Evolutionary conservation across 2,888 invertebrate species (phyloP), one percentile per base, ranked within the genome.

Genomic region (Drosophila affinis): DNA sequence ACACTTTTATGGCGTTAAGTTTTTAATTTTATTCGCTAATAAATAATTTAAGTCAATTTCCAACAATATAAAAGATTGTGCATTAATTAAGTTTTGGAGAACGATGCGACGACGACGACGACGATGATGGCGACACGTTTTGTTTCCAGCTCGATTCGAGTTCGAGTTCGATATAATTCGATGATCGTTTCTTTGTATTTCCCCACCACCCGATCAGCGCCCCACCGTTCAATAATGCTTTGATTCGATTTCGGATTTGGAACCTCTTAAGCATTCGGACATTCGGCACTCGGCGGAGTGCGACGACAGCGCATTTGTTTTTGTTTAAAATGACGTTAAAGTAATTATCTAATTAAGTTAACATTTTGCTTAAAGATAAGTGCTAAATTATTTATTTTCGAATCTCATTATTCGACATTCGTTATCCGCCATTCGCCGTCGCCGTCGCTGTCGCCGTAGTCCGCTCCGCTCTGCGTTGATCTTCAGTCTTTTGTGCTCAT

Each of bases 1-100:
- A 90, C 90, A 88, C 88, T 87, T 89, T 90, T 87, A 89, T 87
- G 90, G 89, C 88, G 90, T 90, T 89, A 90, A 87, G 76, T 84
- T 82, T 88, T 87, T 85, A 83, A 86, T 89, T 86, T 87, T 81
- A 83, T 87, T 85, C 87, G 83, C 81, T 86, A 86, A 86, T 87
- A 88, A 89, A 83, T 85, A 88, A 88, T 88, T 88, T 87, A 81
- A 88, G 80, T 77, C 81, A 87, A 89, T 88, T 83, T 80, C 68
- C 72, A 76, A 75, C 81, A 64, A 76, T 69, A 87, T 78, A 74
- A 81, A 78, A 83, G 79, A 72, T 80, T 75, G 75, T 88, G 87
- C 85, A 77, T 85, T 87, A 76, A 87, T 86, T 82, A 78, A 79
- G 77, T 72, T 65, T 67, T 72, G 44, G 49, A 49, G 62, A 62